phyloP scores from a whole-genome alignment of 2,113 vertebrate species.

The Dicaeum eximium region DNA sequence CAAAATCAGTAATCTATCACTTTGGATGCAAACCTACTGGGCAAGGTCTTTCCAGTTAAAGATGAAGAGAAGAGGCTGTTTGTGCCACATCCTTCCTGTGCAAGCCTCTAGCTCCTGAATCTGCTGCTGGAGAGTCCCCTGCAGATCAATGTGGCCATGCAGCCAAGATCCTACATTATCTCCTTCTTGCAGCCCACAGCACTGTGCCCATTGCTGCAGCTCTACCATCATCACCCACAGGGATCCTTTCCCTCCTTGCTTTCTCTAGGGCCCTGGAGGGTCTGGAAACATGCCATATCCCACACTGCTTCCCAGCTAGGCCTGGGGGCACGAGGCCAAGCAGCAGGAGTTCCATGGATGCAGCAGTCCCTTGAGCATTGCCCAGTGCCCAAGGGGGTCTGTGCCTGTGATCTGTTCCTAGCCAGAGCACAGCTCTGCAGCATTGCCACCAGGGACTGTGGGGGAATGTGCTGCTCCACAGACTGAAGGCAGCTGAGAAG shows the following conservation, averaged over 20 bases:
- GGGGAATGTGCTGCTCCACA: not conserved
- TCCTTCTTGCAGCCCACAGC: not conserved
- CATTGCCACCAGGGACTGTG: rapidly evolving
- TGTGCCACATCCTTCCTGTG: rapidly evolving
- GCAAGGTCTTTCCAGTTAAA: not conserved
- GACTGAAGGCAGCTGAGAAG: not conserved
- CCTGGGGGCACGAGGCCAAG: too few species aligned
- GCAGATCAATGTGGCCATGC: not conserved
- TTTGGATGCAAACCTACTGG: not conserved
- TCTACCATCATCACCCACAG: not conserved
- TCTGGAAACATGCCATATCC: not conserved
- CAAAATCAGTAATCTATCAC: not conserved
- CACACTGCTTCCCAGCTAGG: not conserved
- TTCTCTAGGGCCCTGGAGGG: not conserved
- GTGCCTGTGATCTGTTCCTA: not conserved
- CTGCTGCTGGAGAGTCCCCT: not conserved
- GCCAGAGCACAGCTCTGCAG: not conserved
- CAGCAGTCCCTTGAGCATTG: not conserved
- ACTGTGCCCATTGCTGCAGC: rapidly evolving
- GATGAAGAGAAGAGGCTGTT: not conserved
- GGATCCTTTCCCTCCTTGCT: not conserved
- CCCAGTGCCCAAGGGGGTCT: rapidly evolving
- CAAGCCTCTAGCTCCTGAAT: not conserved
- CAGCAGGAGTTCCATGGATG: not conserved
- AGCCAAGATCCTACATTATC: rapidly evolving